A percentile compares a stretch with the other conserved stretches of the same genome.
These are phyloP conservation scores for Carassius gibelio DNA, from an alignment of 2,113 vertebrate genomes.

Conservation along the genomic window DNA sequence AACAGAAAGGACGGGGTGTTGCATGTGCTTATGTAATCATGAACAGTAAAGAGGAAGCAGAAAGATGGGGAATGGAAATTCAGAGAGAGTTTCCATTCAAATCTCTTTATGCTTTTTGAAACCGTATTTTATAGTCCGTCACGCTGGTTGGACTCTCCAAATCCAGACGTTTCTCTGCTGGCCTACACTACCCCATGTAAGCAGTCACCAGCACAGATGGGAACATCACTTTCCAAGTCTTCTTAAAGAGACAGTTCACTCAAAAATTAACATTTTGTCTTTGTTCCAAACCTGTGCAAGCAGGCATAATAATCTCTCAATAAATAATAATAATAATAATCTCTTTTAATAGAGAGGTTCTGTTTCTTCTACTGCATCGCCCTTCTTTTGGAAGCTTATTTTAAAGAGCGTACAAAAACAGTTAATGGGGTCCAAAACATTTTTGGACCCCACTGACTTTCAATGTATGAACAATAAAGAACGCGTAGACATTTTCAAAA, in stretches of 20 bases:
- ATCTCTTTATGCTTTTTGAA: constrained; percentile 44
- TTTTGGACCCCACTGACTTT: not conserved
- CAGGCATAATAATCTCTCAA: too few species aligned
- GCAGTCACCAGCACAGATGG: not conserved
- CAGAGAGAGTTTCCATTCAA: constrained; percentile 47
- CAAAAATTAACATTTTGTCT: not conserved
- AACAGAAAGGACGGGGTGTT: constrained; percentile 49
- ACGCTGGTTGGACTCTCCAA: not conserved
- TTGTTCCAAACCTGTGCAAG: too few species aligned
- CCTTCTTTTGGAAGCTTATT: too few species aligned
- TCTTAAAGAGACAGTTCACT: constrained; percentile 3
- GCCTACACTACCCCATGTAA: not conserved
- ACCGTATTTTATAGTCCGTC: constrained; percentile 40
- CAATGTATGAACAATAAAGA: not conserved
- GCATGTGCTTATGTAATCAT: constrained; percentile 76
- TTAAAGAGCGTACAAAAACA: not conserved
- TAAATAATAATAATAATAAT: too few species aligned
- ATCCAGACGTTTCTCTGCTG: not conserved
- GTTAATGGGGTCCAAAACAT: not conserved
- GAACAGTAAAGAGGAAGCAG: constrained; percentile 47
- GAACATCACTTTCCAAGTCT: not conserved
- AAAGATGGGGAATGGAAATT: constrained; percentile 28
- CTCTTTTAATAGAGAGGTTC: too few species aligned
- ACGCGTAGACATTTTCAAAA: too few species aligned
- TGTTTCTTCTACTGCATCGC: too few species aligned